Evolutionary conservation across 1,140 invertebrate genomes (phyloP).

Genomic region (Arctopsyche grandis): DNA sequence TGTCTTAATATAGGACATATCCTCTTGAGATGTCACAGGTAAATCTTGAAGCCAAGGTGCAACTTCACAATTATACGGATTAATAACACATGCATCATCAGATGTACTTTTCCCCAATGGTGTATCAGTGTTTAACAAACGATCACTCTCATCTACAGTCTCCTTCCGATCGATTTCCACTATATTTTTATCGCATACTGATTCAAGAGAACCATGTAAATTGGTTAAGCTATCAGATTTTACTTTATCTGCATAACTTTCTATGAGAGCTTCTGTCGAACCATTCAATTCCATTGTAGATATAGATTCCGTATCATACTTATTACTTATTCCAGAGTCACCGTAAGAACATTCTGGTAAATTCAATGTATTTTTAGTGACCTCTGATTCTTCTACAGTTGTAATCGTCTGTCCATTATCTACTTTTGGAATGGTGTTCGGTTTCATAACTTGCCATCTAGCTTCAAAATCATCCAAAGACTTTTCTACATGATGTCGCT

Average conservation of each 20-base stretch:
- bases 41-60: conserved; percentile 71
- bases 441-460: conserved; percentile 73
- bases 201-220: conserved; percentile 70
- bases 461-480: conserved; percentile 73
- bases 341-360: conserved; percentile 52
- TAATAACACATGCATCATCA: conserved; percentile 22
- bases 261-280: conserved; percentile 58
- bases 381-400: conserved; percentile 55
- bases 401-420: conserved; percentile 60
- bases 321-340: conserved; percentile 56
- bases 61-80: conserved; percentile 56
- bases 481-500: conserved; percentile 55
- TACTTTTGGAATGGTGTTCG: conserved; percentile 70
- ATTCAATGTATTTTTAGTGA: conserved; percentile 56
- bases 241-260: conserved; percentile 60
- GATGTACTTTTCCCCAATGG: neutral
- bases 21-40: conserved; percentile 65
- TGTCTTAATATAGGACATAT: conserved; percentile 69
- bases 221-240: conserved; percentile 68
- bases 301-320: conserved; percentile 53
- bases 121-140: neutral
- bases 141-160: neutral
- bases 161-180: conserved; percentile 40
- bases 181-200: conserved; percentile 63
- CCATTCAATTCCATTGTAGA: conserved; percentile 35